Evolutionary conservation across 2,797 vertebrate genomes (phyloP).

Genomic region (Rhodeus uyekii): DNA sequence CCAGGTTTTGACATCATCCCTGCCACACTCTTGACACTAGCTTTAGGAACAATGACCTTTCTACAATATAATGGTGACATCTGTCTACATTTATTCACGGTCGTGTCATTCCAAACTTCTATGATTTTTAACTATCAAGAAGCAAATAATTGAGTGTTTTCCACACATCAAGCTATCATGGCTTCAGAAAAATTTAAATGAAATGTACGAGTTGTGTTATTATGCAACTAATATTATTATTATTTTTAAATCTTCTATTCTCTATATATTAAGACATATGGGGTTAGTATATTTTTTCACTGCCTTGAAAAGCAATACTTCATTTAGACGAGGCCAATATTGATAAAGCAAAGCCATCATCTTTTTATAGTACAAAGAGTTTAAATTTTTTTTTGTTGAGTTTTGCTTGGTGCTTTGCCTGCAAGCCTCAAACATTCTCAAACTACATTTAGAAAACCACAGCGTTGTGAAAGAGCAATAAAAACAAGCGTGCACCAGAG

Average conservation of each 20-base stretch:
- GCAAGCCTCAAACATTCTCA: neutral
- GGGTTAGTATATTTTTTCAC: too few relatives aligned
- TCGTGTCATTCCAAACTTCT: neutral
- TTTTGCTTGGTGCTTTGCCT: neutral
- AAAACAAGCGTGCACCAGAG: conserved; percentile 42
- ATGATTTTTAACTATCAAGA: neutral
- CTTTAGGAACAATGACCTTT: too few relatives aligned
- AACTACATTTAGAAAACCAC: neutral
- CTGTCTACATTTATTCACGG: neutral
- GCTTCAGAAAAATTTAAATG: neutral
- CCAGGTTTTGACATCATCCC: neutral
- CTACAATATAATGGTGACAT: too few relatives aligned
- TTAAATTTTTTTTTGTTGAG: too few relatives aligned
- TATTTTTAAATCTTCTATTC: neutral
- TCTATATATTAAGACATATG: too few relatives aligned
- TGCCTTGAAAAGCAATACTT: too few relatives aligned
- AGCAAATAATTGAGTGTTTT: neutral
- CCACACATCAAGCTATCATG: neutral
- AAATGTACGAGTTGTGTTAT: neutral
- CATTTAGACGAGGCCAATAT: neutral
- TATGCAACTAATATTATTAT: neutral
- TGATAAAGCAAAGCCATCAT: neutral
- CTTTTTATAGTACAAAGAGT: neutral
- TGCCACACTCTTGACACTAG: neutral
- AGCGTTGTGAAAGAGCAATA: conserved; percentile 2